phyloP scores from a whole-genome alignment of 2,888 invertebrate genomes.

The Priocnemis perturbator region DNA sequence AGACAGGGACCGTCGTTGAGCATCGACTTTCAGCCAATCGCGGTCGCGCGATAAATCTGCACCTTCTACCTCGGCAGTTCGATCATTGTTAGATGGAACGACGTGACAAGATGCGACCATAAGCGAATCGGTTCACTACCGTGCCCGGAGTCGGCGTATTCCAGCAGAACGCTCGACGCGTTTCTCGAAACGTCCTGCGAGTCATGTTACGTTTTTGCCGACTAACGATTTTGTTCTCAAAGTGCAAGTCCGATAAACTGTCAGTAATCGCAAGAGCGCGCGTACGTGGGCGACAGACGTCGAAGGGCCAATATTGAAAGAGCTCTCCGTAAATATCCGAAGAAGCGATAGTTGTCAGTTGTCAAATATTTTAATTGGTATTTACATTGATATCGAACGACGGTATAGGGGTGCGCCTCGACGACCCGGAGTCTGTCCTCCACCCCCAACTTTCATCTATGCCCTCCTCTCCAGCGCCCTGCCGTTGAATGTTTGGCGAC shows the following conservation, averaged over 20 bases:
- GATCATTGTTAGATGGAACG: constrained; percentile 34
- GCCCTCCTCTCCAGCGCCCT: neutral
- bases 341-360: constrained; percentile 4
- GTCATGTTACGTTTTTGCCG: neutral
- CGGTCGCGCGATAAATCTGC: constrained; percentile 51
- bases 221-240: no score
- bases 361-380: constrained; percentile 35
- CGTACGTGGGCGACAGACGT: constrained; percentile 3
- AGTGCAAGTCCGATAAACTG: neutral
- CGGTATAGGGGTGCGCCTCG: neutral
- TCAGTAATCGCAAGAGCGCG: neutral
- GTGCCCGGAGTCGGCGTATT: no score
- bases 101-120: no score
- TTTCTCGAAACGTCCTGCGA: no score
- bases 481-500: constrained; percentile 35
- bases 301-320: constrained; percentile 25
- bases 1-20: constrained; percentile 28
- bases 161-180: no score
- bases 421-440: no score
- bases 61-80: constrained; percentile 44
- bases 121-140: no score
- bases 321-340: neutral
- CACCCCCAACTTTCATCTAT: no score
- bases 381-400: constrained; percentile 34
- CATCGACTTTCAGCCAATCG: constrained; percentile 31